Evolutionary conservation across 1,140 invertebrate species (phyloP).

Genomic region (Choristoneura fumiferana): DNA sequence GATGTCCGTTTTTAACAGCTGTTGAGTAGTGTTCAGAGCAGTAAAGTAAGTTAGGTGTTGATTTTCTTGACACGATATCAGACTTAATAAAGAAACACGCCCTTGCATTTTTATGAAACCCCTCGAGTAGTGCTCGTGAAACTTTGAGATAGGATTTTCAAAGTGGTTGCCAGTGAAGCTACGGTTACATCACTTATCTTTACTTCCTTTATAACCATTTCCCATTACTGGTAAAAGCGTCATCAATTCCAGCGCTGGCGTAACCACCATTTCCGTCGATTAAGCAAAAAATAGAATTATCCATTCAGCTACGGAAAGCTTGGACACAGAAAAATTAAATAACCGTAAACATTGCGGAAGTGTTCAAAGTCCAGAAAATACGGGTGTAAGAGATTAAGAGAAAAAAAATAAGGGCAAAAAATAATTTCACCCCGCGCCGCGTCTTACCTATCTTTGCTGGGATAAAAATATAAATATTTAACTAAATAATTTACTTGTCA

Average conservation of each 20-base stretch:
- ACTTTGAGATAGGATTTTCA: no score
- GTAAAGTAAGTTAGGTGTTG: no score
- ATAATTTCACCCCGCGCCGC: background rate
- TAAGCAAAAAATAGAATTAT: conserved; percentile 4
- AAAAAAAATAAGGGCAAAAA: conserved; percentile 1
- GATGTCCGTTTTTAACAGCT: no score
- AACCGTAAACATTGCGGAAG: conserved; percentile 15
- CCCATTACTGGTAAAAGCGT: conserved; percentile 7
- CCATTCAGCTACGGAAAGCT: background rate
- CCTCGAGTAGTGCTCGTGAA: no score
- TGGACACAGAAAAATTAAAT: conserved; percentile 17
- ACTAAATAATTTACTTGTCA: no score
- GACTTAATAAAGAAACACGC: no score
- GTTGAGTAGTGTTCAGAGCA: no score
- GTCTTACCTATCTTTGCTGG: background rate
- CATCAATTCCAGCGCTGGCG: background rate
- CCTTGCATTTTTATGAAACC: no score
- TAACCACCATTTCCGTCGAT: conserved; percentile 4
- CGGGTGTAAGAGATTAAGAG: background rate
- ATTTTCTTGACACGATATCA: no score
- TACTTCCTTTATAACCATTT: background rate
- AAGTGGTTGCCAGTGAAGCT: no score
- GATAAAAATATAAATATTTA: background rate
- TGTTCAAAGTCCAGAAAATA: conserved; percentile 5
- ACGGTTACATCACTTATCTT: background rate